phyloP scores from a whole-genome alignment of 2,113 vertebrate genomes.

The Cyrtonyx montezumae region DNA sequence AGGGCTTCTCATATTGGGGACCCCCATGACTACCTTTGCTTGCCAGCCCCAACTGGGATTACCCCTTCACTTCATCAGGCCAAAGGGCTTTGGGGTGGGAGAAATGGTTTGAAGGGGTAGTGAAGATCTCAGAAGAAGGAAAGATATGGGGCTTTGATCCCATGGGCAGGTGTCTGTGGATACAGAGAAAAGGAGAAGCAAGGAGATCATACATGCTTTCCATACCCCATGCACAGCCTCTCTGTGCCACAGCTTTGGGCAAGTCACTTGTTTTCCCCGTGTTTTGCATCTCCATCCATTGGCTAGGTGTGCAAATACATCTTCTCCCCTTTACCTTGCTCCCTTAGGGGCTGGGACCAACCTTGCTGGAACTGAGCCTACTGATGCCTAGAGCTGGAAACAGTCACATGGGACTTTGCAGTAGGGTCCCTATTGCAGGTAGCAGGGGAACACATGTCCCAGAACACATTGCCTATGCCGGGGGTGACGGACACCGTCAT shows the following conservation, averaged over 20 bases:
- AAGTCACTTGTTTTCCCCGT: not conserved
- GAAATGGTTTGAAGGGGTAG: not conserved
- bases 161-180: not conserved
- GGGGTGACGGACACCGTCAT: not conserved
- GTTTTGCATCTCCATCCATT: not conserved
- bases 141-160: not conserved
- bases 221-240: fast-evolving
- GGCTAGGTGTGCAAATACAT: not conserved
- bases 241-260: not conserved
- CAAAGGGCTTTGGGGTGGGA: fast-evolving
- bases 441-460: not conserved
- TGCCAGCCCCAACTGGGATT: fast-evolving
- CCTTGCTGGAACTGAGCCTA: not conserved
- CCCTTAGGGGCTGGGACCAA: not conserved
- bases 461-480: not conserved
- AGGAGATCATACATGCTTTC: fast-evolving
- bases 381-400: not conserved
- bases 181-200: fast-evolving
- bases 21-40: fast-evolving
- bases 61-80: not conserved
- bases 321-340: fast-evolving
- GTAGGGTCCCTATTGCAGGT: not conserved
- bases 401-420: fast-evolving
- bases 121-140: not conserved
- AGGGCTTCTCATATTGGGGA: not conserved